A percentile compares a stretch with the other conserved stretches of the same genome.
Conservation (phyloP, 2,797 vertebrate species). For the Spizella passerina region DNA sequence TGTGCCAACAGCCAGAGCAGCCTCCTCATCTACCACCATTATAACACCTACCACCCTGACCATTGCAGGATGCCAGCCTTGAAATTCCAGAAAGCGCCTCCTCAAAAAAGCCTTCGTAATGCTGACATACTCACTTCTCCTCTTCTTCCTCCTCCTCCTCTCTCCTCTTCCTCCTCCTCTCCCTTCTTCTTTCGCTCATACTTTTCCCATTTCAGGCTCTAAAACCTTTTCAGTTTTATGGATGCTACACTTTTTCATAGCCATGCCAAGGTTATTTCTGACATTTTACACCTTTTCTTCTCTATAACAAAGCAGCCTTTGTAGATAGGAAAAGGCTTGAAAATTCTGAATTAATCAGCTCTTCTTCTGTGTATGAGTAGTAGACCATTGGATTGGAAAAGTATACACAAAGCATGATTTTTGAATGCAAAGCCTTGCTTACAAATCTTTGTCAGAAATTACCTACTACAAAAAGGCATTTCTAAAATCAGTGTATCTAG, state of each 20-base stretch:
- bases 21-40: constrained; percentile 86
- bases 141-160: not conserved
- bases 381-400: not conserved
- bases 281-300: constrained; percentile 21
- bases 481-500: constrained; percentile 8
- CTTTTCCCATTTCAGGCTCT: constrained; percentile 61
- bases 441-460: constrained; percentile 59
- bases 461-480: constrained; percentile 2
- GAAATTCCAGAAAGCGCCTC: constrained; percentile 80
- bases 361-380: not conserved
- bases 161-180: not conserved
- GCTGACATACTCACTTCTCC: constrained; percentile 2
- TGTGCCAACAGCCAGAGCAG: constrained; percentile 81
- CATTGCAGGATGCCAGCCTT: constrained; percentile 82
- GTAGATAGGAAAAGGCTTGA: not conserved
- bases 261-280: constrained; percentile 57
- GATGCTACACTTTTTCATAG: constrained; percentile 4
- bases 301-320: not conserved
- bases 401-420: not conserved
- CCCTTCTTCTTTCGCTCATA: constrained; percentile 8
- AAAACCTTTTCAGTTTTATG: constrained; percentile 44
- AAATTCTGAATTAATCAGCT: not conserved
- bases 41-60: constrained; percentile 91
- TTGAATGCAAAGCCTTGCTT: constrained; percentile 8
- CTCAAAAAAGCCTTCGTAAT: constrained; percentile 85